These are phyloP conservation scores for Muscina levida DNA, from an alignment of 2,888 invertebrate genomes.

Conservation along the genomic window DNA sequence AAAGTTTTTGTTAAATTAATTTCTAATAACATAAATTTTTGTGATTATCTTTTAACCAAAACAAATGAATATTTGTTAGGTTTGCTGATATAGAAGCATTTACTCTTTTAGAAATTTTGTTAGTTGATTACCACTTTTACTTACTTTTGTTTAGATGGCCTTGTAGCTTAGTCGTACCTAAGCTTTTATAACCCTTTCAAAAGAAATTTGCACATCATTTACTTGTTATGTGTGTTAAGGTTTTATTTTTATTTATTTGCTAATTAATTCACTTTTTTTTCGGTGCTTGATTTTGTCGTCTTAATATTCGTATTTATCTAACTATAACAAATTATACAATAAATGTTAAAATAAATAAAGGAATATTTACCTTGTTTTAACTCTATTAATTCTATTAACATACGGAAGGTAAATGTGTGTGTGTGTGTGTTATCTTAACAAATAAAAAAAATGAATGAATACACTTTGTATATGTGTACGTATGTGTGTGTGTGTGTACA, in stretches of 20 bases:
- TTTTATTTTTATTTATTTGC: slow-evolving; percentile 57
- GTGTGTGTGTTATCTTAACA: neutral
- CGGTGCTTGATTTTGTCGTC: neutral
- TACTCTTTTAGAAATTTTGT: no score
- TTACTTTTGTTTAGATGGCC: no score
- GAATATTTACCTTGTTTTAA: slow-evolving; percentile 9
- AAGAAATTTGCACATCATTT: neutral
- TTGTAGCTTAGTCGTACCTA: no score
- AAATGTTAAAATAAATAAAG: slow-evolving; percentile 30
- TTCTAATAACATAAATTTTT: no score
- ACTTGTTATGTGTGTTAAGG: slow-evolving; percentile 25
- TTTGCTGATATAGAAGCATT: no score
- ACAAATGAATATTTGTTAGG: no score
- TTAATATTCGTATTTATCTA: neutral
- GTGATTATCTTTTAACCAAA: no score
- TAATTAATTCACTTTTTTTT: slow-evolving; percentile 44
- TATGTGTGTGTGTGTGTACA: no score
- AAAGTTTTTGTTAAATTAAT: no score
- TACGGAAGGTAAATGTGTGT: neutral
- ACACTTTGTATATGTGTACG: no score
- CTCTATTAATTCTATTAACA: neutral
- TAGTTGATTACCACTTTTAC: no score
- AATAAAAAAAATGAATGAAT: neutral
- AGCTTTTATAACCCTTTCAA: no score
- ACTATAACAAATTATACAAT: neutral